Percentiles rank a stretch among this genome's conserved stretches.
Evolutionary conservation across 2,113 vertebrate species (phyloP).

Genomic region (Daubentonia madagascariensis): DNA sequence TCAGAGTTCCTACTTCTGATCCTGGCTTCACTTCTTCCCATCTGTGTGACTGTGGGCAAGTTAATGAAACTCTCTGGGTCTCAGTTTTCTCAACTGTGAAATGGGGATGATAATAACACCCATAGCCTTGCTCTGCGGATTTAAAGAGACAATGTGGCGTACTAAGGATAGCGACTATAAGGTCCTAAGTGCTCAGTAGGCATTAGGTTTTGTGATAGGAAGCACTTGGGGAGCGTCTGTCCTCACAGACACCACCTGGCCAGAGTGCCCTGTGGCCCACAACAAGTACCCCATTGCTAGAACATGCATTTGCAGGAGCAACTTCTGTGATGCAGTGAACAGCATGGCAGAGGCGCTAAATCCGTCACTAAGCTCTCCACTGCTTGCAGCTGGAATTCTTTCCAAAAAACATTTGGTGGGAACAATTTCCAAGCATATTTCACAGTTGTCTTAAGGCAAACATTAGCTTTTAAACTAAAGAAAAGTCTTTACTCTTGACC

Average conservation of each 20-base stretch:
- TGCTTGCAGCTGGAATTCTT: neutral
- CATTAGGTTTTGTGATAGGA: neutral
- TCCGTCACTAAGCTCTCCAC: neutral
- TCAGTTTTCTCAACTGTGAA: neutral
- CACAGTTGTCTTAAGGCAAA: conserved; percentile 38
- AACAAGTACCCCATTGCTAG: neutral
- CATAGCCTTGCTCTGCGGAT: neutral
- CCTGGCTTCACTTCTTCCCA: neutral
- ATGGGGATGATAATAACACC: neutral
- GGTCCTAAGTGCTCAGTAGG: neutral
- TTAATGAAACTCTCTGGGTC: neutral
- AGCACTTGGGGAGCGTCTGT: neutral
- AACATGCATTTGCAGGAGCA: neutral
- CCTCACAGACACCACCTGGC: neutral
- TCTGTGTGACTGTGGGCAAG: neutral
- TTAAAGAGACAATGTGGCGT: neutral
- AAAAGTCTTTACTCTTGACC: conserved; percentile 14
- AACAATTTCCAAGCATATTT: conserved; percentile 42
- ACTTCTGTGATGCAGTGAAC: neutral
- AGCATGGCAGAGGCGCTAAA: neutral
- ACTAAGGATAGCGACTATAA: neutral
- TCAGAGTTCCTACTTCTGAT: neutral
- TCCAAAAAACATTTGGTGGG: conserved; percentile 23
- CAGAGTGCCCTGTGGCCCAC: neutral
- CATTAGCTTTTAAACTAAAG: conserved; percentile 28